A percentile compares a stretch with the other conserved stretches of the same genome.
phyloP scores from a whole-genome alignment of 2,888 invertebrate species.

The Eilema depressum region DNA sequence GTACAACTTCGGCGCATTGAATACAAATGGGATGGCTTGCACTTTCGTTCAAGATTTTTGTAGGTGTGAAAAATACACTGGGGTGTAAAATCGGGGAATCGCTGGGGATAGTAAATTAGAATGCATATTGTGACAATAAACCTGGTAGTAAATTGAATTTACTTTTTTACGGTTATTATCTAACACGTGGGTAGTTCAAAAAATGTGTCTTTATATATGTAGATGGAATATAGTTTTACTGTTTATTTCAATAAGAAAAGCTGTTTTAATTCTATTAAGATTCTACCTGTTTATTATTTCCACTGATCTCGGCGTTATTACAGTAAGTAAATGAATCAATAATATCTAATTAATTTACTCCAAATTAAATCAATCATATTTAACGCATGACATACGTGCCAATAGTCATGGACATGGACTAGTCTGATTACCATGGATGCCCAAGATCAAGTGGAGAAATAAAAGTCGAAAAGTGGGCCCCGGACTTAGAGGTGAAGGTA shows the following conservation, averaged over 20 bases:
- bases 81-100: constrained; percentile 3
- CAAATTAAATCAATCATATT: background rate
- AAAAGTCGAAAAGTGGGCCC: too few species aligned
- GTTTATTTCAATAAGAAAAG: too few species aligned
- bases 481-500: too few species aligned
- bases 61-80: constrained; percentile 28
- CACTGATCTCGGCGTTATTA: background rate
- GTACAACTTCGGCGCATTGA: constrained; percentile 36
- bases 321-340: background rate
- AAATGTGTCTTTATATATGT: background rate
- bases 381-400: too few species aligned
- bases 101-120: background rate
- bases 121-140: background rate
- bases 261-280: too few species aligned
- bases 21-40: constrained; percentile 47
- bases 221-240: background rate
- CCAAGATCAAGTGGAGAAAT: too few species aligned
- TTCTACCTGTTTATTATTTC: too few species aligned
- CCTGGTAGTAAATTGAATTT: background rate
- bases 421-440: too few species aligned
- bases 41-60: constrained; percentile 42
- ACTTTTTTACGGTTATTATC: background rate
- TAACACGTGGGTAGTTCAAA: background rate
- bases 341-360: background rate
- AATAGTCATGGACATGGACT: too few species aligned